phyloP scores from a whole-genome alignment of 2,797 vertebrate species.

The Muscicapa comitata region DNA sequence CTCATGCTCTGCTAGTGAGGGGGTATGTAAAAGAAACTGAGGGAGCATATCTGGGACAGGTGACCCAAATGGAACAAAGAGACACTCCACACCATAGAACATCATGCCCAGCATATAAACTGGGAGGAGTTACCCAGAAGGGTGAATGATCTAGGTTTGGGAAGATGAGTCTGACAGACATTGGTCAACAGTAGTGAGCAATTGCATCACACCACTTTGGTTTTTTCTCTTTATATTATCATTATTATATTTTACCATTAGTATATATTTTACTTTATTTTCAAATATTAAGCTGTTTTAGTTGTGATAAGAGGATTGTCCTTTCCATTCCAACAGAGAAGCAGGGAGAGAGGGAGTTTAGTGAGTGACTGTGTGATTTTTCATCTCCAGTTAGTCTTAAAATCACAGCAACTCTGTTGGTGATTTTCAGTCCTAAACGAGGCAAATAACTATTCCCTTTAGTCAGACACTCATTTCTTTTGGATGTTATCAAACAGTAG shows the following conservation, averaged over 20 bases:
- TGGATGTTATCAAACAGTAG: background rate
- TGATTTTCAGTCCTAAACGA: background rate
- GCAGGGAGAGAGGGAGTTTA: background rate
- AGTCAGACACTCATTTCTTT: background rate
- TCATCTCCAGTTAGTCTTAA: background rate
- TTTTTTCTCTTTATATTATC: background rate
- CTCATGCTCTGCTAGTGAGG: background rate
- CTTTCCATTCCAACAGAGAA: background rate
- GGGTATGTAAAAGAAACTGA: background rate
- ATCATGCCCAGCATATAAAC: background rate
- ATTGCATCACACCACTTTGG: background rate
- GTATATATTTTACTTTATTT: background rate
- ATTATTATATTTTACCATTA: too few relatives aligned
- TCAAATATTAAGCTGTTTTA: background rate
- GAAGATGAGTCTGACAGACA: background rate
- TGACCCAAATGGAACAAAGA: background rate
- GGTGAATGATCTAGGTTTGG: rapidly evolving
- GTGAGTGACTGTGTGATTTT: background rate
- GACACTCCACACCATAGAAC: background rate
- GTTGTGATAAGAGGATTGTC: background rate
- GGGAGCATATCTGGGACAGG: background rate
- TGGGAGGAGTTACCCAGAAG: background rate
- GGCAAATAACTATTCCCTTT: background rate
- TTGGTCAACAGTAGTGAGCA: background rate
- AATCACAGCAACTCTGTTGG: background rate